Evolutionary conservation across 1,140 invertebrate species (phyloP), one percentile per base, ranked within the genome.

Genomic region (Stratiolaelaps scimitus): DNA sequence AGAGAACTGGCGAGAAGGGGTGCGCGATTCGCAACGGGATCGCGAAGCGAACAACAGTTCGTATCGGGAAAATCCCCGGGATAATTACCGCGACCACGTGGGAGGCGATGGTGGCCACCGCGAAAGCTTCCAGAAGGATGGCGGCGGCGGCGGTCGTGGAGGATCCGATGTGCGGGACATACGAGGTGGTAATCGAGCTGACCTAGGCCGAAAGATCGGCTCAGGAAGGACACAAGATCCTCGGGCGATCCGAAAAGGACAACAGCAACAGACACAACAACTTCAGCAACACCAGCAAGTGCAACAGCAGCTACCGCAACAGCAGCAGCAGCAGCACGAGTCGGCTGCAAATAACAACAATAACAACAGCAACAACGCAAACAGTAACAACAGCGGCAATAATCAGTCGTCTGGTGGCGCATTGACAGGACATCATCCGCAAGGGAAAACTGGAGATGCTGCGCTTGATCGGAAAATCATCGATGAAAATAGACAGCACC

Each of bases 141-240:
- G 26, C 20, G 15, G 53, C 4, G 53, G 26, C 20, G 15, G 53
- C 4, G 23, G 34, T 26, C 26, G n/a, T 26, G 53, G 15, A 23
- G 26, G 53, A 26, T 26, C 26, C 17, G 53, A 60, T 26, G 53
- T 60, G 1, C 53, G 53, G 15, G 53, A 60, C 6, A 34, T 26
- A 23, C 26, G 53, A 26, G 26, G 53, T 1, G 53, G 34, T 23
- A 60, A 60, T 34, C 53, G 53, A 15, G 15, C 26, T 1, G 53
- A 34, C 4, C 53, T 17, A 13, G 53, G 34, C 53, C 15, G 53
- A n/a, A 60, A 60, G 20, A 60, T 60, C 53, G 53, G 53, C 34
- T 60, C 53, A 15, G 53, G 53, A 26, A 60, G 53, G 10, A 60
- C 53, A 26, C 53, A 60, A 19, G 53, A 60, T 17, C 53, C 53